These are phyloP conservation scores for Orussus abietinus DNA, from an alignment of 1,140 invertebrate genomes.

Conservation along the genomic window DNA sequence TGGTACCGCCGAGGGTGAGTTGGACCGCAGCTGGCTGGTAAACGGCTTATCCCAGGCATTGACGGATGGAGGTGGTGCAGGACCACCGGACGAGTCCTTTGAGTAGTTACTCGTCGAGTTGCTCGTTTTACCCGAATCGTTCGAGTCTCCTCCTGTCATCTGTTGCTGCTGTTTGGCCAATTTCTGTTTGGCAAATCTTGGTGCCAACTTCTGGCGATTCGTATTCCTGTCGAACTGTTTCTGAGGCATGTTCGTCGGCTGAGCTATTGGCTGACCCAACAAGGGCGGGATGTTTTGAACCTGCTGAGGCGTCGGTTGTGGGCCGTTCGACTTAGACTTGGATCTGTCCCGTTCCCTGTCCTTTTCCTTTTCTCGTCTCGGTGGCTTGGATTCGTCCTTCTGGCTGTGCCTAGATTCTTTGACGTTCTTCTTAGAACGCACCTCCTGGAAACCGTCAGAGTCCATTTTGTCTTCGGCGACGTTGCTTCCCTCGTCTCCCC, in stretches of 20 bases:
- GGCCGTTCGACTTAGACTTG: constrained; percentile 41
- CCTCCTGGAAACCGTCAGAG: constrained; percentile 83
- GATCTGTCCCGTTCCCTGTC: constrained; percentile 46
- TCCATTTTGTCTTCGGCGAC: constrained; percentile 45
- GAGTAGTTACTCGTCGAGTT: constrained; percentile 35
- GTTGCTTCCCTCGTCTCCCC: constrained; percentile 31
- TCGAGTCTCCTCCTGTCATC: constrained; percentile 47
- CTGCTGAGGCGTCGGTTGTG: constrained; percentile 41
- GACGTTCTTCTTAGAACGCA: constrained; percentile 74
- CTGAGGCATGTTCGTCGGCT: constrained; percentile 43
- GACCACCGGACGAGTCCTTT: constrained; percentile 52
- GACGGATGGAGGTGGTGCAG: constrained; percentile 64
- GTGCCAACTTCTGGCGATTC: constrained; percentile 62
- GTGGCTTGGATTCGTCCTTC: constrained; percentile 54
- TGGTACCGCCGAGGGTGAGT: constrained; percentile 43
- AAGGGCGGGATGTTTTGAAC: constrained; percentile 53
- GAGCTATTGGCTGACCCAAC: constrained; percentile 51
- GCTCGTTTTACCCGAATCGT: constrained; percentile 41
- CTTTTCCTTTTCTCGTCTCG: constrained; percentile 47
- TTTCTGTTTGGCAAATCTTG: constrained; percentile 75
- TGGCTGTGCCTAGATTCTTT: constrained; percentile 59
- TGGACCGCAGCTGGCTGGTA: constrained; percentile 59
- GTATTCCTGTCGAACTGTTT: constrained; percentile 60
- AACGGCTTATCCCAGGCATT: constrained; percentile 87
- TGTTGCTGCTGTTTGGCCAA: constrained; percentile 54